These are phyloP conservation scores for Bagarius yarrelli DNA, from an alignment of 2,113 vertebrate species.

Conservation along the genomic window DNA sequence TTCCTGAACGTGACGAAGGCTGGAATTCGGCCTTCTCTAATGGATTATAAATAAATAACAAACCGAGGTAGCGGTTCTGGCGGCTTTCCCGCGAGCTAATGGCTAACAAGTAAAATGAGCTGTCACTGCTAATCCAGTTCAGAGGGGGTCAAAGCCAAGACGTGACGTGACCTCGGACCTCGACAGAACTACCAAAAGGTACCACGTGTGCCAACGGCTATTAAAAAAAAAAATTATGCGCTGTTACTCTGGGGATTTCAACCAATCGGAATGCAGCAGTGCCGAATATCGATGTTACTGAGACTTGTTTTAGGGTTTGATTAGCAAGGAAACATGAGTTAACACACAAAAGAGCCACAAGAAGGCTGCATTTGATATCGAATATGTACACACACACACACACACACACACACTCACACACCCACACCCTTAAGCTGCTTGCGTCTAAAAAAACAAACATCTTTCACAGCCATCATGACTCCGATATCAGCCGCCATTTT, in stretches of 20 bases:
- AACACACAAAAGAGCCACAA: not conserved
- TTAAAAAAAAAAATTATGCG: not conserved
- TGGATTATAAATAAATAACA: slow-evolving; percentile 25
- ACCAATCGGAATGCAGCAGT: not conserved
- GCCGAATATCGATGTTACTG: not conserved
- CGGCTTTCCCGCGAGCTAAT: slow-evolving; percentile 16
- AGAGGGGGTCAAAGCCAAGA: slow-evolving; percentile 13
- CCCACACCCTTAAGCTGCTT: slow-evolving; percentile 28
- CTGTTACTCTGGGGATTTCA: too few relatives aligned
- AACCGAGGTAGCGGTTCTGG: slow-evolving; percentile 25
- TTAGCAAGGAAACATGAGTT: not conserved
- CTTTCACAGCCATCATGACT: slow-evolving; percentile 26
- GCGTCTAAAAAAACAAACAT: slow-evolving; percentile 42
- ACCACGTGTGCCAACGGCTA: not conserved
- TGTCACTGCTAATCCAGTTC: slow-evolving; percentile 32
- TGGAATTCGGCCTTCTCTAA: slow-evolving; percentile 23
- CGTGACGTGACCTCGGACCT: slow-evolving; percentile 15
- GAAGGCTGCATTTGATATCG: not conserved
- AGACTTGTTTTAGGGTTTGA: not conserved
- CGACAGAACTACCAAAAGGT: slow-evolving; percentile 1
- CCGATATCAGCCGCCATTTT: slow-evolving; percentile 44
- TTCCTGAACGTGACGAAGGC: slow-evolving; percentile 10
- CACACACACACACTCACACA: not conserved
- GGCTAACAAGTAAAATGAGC: slow-evolving; percentile 36
- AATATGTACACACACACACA: not conserved